Evolutionary conservation across 64 coral and sea anemone genomes (phyloP).

Genomic region (Pocillopora verrucosa): DNA sequence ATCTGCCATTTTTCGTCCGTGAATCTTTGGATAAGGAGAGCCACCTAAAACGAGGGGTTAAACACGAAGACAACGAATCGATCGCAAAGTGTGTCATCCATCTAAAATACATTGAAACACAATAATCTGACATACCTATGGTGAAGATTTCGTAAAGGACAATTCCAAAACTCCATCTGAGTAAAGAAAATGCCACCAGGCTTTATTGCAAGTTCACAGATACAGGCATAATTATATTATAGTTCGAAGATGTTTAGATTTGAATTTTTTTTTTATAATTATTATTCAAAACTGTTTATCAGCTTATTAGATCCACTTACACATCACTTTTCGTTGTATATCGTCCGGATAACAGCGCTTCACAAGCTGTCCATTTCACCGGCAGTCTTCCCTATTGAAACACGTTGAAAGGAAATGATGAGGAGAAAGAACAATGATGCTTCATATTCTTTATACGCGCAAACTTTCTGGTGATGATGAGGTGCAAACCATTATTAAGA

Average conservation of each 20-base stretch:
- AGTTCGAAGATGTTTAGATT: not conserved
- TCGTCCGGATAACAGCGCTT: slow-evolving; percentile 35
- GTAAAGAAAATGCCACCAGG: not conserved
- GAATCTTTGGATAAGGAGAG: slow-evolving; percentile 59
- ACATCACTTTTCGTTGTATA: slow-evolving; percentile 58
- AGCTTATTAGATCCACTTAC: not conserved
- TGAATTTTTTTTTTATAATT: not conserved
- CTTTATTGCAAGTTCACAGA: not conserved
- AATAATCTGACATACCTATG: slow-evolving; percentile 15
- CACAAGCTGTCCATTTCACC: slow-evolving; percentile 60
- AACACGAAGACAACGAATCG: not conserved
- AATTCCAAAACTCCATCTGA: slow-evolving; percentile 57
- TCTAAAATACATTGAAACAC: not conserved
- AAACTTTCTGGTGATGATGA: no score
- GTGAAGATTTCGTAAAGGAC: slow-evolving; percentile 66
- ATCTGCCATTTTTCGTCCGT: slow-evolving; percentile 31
- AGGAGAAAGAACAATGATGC: not conserved
- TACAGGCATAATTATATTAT: not conserved
- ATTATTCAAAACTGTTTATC: not conserved
- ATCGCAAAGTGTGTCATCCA: not conserved
- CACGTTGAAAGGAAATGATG: not conserved
- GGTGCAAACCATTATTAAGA: no score
- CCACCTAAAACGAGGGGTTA: slow-evolving; percentile 37
- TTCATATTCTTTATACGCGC: no score
- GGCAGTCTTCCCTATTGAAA: slow-evolving; percentile 37